Evolutionary conservation across 2,888 invertebrate genomes (phyloP), one percentile per base, ranked within the genome.

Genomic region (Zygogramma bicolorata): DNA sequence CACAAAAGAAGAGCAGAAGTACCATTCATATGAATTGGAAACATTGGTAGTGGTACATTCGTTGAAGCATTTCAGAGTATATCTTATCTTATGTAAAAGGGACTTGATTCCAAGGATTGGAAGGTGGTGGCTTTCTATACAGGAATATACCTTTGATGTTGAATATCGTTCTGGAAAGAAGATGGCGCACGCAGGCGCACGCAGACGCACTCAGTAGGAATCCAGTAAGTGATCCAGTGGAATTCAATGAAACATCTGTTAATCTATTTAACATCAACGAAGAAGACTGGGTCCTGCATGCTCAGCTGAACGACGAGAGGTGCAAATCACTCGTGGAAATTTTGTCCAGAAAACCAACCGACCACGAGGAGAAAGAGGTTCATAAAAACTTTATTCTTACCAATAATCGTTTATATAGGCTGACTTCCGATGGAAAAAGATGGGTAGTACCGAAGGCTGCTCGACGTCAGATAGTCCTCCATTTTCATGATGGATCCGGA

Each of bases 401-500:
- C 15, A 46, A 74, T 20, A 57, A 70, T 3, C 53, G 72, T 2
- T 22, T 76, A 1, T 74, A 65, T 38, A 60, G 65, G 15, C 68
- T 31, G 18, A 61, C 34, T 18, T 13, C 27, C 8, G 53, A 40
- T 22, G 69, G 71, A 25, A 34, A 46, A 18, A 65, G 60, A 63
- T 70, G 71, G 65, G 69, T 71, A 3, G 70, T 75, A 22, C 73
- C 70, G 10, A 69, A 59, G 59, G 10, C 49, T 10, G 10, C 62
- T n/a, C n/a, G n/a, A n/a, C n/a, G n/a, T n/a, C n/a, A n/a, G n/a
- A n/a, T n/a, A n/a, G n/a, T n/a, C n/a, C n/a, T n/a, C n/a, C n/a
- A 75, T 42, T 72, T 79, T 65, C 83, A 82, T 70, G 82, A 83
- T 58, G 81, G 80, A 18, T 7, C 77, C 1, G 83, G 83, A 1